Conservation (phyloP, 2,113 vertebrate genomes). For the Hemiprocne comata region DNA sequence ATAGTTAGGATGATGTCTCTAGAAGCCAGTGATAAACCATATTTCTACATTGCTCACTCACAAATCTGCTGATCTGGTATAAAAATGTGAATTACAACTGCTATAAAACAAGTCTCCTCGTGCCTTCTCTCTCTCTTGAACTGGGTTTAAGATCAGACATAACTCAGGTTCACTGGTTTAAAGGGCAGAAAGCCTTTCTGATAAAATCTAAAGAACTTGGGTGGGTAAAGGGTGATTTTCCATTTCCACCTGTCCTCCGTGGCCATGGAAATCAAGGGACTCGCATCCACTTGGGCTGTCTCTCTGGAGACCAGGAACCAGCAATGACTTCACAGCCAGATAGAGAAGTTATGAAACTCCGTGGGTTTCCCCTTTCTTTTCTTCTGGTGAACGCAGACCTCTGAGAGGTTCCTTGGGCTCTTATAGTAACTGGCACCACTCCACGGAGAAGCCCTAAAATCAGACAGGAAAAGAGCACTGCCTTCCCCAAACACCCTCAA, state of each 20-base stretch:
- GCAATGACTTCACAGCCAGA: neutral
- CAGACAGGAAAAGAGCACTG: neutral
- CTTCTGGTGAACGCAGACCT: neutral
- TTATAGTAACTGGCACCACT: neutral
- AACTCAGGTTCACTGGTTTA: neutral
- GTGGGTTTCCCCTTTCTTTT: constrained; percentile 37
- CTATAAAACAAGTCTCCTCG: neutral
- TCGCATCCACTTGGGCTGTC: neutral
- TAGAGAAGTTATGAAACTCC: constrained; percentile 39
- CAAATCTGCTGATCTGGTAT: neutral
- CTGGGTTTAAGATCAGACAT: neutral
- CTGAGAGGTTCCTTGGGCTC: neutral
- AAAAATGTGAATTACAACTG: neutral
- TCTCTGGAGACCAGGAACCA: neutral
- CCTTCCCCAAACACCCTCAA: neutral
- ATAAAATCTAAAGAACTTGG: neutral
- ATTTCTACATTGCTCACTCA: neutral
- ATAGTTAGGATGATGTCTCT: rapidly evolving
- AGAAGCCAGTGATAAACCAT: neutral
- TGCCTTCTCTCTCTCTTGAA: neutral
- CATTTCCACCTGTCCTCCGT: neutral
- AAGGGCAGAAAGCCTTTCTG: neutral
- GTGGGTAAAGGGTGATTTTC: neutral
- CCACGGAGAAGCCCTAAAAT: neutral
- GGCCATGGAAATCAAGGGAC: neutral